phyloP scores from a whole-genome alignment of 2,888 invertebrate species.

The Eugnorisma glareosa region DNA sequence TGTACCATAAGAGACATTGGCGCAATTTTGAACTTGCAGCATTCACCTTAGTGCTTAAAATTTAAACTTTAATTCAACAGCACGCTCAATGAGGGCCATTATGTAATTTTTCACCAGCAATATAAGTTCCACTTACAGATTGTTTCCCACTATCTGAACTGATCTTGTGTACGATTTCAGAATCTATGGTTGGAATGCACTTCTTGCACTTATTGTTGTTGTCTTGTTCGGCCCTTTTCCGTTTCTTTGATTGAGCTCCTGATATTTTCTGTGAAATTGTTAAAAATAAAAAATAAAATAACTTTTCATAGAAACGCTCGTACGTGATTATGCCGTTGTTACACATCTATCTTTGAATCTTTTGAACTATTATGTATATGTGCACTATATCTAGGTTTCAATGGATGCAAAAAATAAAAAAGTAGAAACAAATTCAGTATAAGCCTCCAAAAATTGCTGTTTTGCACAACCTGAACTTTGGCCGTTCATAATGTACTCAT shows the following conservation, averaged over 20 bases:
- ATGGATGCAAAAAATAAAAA: no score
- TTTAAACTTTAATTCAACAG: neutral
- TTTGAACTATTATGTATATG: no score
- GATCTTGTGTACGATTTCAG: constrained; percentile 60
- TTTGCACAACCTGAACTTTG: no score
- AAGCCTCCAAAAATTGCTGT: no score
- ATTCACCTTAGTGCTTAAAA: neutral
- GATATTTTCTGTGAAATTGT: constrained; percentile 76
- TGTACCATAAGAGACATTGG: neutral
- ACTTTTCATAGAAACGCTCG: no score
- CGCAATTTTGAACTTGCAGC: neutral
- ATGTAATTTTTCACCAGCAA: neutral
- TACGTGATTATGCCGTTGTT: no score
- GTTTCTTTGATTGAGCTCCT: constrained; percentile 79
- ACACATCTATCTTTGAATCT: no score
- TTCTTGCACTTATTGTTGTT: constrained; percentile 83
- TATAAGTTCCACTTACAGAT: constrained; percentile 74
- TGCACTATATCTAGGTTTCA: no score
- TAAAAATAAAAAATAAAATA: no score
- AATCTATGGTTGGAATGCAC: constrained; percentile 72
- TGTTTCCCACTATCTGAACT: constrained; percentile 62
- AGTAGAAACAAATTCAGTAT: no score
- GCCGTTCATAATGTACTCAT: no score
- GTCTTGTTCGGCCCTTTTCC: constrained; percentile 84
- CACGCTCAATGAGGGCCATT: neutral